Percentiles rank a stretch among this genome's conserved stretches.
Evolutionary conservation across 1,140 invertebrate species (phyloP).

Genomic region (Drosophila nigrodunni): DNA sequence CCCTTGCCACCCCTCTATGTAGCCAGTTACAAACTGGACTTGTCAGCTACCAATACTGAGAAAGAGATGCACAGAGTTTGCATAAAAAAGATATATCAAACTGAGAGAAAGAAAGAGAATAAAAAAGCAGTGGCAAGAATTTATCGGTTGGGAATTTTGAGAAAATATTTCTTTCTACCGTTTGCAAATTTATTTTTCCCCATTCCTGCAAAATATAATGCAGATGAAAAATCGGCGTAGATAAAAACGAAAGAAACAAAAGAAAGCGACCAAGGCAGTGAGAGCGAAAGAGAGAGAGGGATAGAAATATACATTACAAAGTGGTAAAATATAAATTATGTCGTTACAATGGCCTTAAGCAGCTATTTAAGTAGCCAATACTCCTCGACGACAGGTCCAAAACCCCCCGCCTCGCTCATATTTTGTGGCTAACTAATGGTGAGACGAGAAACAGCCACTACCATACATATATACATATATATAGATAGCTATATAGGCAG

Average conservation of each 20-base stretch:
- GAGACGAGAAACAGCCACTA: conserved; percentile 18
- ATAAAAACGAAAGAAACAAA: conserved; percentile 38
- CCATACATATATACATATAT: background rate
- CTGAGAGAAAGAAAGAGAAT: conserved; percentile 6
- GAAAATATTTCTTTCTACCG: conserved; percentile 74
- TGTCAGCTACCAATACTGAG: conserved; percentile 55
- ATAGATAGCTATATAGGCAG: conserved; percentile 47
- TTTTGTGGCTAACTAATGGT: conserved; percentile 3
- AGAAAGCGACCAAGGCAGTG: conserved; percentile 19
- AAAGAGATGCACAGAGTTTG: conserved; percentile 8
- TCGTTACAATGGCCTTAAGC: conserved; percentile 50
- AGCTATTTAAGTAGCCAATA: conserved; percentile 58
- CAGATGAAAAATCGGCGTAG: conserved; percentile 73
- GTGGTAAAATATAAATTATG: conserved; percentile 63
- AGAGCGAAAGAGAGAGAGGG: background rate
- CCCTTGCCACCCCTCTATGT: too few species aligned
- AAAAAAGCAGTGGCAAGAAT: conserved; percentile 53
- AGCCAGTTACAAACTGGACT: conserved; percentile 52
- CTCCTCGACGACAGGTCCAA: conserved; percentile 32
- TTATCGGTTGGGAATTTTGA: conserved; percentile 76
- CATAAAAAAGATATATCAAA: conserved; percentile 34
- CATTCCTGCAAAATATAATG: conserved; percentile 65
- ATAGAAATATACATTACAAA: conserved; percentile 42
- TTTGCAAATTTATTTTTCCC: conserved; percentile 81
- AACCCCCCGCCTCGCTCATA: background rate